Conservation (phyloP, 2,888 invertebrate genomes). For the Chymomyza procnemis region DNA sequence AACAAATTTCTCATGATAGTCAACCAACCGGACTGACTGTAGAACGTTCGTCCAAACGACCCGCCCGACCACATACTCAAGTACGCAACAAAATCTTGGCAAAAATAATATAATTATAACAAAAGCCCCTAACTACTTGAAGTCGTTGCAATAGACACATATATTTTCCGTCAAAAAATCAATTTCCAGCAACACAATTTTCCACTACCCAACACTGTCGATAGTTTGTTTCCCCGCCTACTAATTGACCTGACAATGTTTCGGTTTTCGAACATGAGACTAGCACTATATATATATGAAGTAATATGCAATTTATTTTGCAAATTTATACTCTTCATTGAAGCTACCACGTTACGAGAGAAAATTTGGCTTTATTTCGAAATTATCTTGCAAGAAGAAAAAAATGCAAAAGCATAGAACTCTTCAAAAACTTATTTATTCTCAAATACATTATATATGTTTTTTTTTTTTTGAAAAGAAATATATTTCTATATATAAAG, state of each 20-base stretch:
- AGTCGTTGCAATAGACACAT: background rate
- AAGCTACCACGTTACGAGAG: background rate
- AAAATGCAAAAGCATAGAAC: too few relatives aligned
- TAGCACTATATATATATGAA: background rate
- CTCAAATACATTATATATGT: too few relatives aligned
- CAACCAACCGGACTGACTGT: background rate
- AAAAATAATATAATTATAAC: constrained; percentile 27
- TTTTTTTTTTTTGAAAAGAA: too few relatives aligned
- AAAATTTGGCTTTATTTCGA: too few relatives aligned
- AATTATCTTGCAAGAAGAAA: too few relatives aligned
- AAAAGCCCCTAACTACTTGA: background rate
- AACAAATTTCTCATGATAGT: constrained; percentile 3
- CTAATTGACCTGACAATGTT: background rate
- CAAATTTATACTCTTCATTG: background rate
- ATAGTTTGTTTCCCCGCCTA: background rate
- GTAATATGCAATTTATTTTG: too few relatives aligned
- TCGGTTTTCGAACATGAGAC: background rate
- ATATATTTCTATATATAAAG: too few relatives aligned
- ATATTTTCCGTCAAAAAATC: background rate
- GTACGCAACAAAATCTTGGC: background rate
- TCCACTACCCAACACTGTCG: background rate
- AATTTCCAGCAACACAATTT: background rate
- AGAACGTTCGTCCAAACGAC: background rate
- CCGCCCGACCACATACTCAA: background rate
- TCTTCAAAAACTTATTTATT: too few relatives aligned